Evolutionary conservation across 2,797 vertebrate genomes (phyloP).

Genomic region (Lepilemur septentrionalis): DNA sequence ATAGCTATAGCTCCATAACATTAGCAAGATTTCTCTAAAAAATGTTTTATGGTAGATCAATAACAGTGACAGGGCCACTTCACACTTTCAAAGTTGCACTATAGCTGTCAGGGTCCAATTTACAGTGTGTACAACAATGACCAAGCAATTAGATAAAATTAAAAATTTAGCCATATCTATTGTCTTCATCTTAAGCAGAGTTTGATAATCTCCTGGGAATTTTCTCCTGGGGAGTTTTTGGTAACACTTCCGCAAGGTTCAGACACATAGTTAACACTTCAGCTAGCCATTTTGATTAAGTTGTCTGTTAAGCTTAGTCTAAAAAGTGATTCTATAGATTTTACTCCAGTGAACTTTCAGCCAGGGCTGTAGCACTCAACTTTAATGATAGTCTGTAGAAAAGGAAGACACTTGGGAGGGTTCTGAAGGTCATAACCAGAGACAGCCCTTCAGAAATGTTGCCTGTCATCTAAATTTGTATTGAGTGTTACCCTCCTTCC

Average conservation of each 20-base stretch:
- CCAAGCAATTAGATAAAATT: background rate
- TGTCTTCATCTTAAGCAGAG: background rate
- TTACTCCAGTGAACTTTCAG: background rate
- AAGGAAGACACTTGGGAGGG: background rate
- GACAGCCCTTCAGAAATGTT: background rate
- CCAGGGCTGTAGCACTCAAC: background rate
- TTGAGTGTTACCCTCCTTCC: background rate
- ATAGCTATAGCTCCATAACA: background rate
- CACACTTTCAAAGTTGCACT: background rate
- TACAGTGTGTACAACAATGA: background rate
- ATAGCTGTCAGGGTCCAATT: background rate
- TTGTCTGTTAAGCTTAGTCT: background rate
- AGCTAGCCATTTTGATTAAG: background rate
- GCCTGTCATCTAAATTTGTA: background rate
- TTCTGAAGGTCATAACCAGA: background rate
- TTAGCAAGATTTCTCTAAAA: background rate
- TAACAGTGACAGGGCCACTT: background rate
- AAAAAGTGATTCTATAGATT: background rate
- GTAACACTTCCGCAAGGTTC: background rate
- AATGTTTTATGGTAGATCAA: background rate
- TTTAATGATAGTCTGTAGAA: background rate
- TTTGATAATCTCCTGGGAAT: background rate
- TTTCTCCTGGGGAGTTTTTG: background rate
- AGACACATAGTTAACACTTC: background rate
- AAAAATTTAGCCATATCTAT: background rate